phyloP scores from a whole-genome alignment of 2,113 vertebrate species.

The Myotis brandtii region DNA sequence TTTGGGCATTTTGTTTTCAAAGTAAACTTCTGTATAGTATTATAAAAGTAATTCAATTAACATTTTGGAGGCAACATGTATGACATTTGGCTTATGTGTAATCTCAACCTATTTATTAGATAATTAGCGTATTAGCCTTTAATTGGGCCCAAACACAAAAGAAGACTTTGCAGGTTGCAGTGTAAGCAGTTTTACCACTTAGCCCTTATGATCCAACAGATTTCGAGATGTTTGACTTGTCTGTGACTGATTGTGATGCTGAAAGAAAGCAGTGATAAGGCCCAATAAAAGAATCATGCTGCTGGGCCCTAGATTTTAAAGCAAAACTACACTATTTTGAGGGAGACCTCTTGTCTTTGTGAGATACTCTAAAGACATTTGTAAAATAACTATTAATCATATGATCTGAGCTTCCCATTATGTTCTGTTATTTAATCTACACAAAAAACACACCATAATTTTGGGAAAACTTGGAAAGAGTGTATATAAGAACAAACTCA shows the following conservation, averaged over 20 bases:
- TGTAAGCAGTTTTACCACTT: not conserved
- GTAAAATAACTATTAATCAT: not conserved
- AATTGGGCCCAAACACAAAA: not conserved
- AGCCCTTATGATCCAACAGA: not conserved
- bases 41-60: slow-evolving; percentile 29
- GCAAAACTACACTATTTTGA: not conserved
- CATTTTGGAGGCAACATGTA: not conserved
- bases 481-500: not conserved
- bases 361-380: not conserved
- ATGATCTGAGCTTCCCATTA: not conserved
- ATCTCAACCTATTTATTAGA: not conserved
- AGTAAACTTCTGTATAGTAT: not conserved
- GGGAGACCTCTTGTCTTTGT: not conserved
- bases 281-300: not conserved
- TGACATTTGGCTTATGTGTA: not conserved
- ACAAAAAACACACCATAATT: not conserved
- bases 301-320: not conserved
- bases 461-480: not conserved
- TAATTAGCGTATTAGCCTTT: not conserved
- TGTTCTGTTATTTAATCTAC: not conserved
- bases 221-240: not conserved
- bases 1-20: slow-evolving; percentile 3
- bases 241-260: not conserved
- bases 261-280: not conserved
- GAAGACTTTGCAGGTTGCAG: not conserved